Evolutionary conservation across 1,140 invertebrate genomes (phyloP).

Genomic region (Trissolcus basalis): DNA sequence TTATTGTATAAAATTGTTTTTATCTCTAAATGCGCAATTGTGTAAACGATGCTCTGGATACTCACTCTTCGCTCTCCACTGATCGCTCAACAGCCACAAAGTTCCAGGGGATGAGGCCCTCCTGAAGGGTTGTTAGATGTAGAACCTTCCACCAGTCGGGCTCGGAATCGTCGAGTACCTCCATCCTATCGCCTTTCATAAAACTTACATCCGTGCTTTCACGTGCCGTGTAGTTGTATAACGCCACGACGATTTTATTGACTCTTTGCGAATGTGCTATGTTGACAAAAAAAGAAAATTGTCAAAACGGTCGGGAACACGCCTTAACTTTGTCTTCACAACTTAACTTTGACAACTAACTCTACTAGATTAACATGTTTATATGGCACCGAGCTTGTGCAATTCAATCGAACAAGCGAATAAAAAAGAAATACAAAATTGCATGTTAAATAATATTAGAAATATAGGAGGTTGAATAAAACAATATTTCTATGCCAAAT

Average conservation of each 20-base stretch:
- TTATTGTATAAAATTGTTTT: too few species aligned
- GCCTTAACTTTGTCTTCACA: neutral
- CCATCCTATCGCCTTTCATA: slow-evolving; percentile 92
- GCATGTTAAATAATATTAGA: too few species aligned
- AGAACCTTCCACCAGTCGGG: slow-evolving; percentile 96
- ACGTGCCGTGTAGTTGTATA: slow-evolving; percentile 93
- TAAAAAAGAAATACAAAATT: too few species aligned
- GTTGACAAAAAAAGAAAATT: slow-evolving; percentile 27
- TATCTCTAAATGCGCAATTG: too few species aligned
- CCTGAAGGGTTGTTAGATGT: slow-evolving; percentile 87
- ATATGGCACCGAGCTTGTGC: neutral
- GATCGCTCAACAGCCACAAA: slow-evolving; percentile 95
- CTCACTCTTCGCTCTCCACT: slow-evolving; percentile 97
- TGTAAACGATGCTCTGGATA: slow-evolving; percentile 50
- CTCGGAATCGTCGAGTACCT: slow-evolving; percentile 91
- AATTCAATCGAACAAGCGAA: neutral
- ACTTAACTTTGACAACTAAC: neutral
- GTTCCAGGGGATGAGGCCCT: slow-evolving; percentile 94
- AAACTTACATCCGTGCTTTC: slow-evolving; percentile 94
- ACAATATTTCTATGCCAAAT: too few species aligned
- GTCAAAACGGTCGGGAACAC: slow-evolving; percentile 6
- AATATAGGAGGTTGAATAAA: too few species aligned
- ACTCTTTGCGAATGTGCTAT: slow-evolving; percentile 72
- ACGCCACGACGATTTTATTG: slow-evolving; percentile 86
- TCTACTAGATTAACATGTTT: neutral